phyloP scores from a whole-genome alignment of 2,113 vertebrate genomes.

The Eulacestoma nigropectus region DNA sequence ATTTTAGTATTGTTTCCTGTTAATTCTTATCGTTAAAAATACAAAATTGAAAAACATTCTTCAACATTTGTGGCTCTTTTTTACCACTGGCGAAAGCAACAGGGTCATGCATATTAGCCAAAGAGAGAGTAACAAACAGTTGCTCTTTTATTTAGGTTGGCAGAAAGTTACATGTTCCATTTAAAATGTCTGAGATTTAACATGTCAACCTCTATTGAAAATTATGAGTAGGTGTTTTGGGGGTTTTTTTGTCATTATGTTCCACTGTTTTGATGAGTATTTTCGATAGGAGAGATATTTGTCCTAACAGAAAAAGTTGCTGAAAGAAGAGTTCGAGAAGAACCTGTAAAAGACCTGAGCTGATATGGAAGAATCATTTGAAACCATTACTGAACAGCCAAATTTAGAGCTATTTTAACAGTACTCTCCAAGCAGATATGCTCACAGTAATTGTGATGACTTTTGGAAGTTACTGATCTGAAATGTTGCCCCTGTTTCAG shows the following conservation, averaged over 20 bases:
- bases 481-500: background rate
- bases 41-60: conserved; percentile 77
- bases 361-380: background rate
- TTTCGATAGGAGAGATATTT: background rate
- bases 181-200: background rate
- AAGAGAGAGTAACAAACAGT: conserved; percentile 73
- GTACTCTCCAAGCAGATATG: background rate
- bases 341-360: background rate
- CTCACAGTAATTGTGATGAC: background rate
- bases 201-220: background rate
- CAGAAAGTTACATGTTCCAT: background rate
- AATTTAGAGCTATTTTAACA: background rate
- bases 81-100: background rate
- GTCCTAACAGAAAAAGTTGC: background rate
- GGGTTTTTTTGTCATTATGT: background rate
- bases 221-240: background rate
- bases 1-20: background rate
- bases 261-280: background rate
- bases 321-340: background rate
- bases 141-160: background rate
- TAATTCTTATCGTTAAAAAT: conserved; percentile 55
- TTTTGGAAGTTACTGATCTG: background rate
- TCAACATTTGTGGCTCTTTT: conserved; percentile 69
- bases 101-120: conserved; percentile 55
- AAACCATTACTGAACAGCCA: background rate